These are phyloP conservation scores for Xanthorhoe designata DNA, from an alignment of 2,888 invertebrate species.

Conservation along the genomic window DNA sequence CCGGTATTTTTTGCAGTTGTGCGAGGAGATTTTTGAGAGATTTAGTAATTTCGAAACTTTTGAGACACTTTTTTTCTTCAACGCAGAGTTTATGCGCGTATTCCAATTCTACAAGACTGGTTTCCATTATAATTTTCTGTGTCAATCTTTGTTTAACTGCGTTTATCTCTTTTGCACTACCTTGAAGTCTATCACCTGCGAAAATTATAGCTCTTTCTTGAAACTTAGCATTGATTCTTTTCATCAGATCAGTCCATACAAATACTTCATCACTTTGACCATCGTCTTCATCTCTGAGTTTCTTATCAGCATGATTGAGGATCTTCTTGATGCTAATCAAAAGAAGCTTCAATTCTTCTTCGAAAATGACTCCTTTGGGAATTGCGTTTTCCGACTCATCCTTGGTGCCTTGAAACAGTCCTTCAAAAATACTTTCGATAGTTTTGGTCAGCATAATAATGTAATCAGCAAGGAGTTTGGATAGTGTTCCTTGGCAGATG, in stretches of 20 bases:
- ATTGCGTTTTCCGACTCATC: conserved; percentile 30
- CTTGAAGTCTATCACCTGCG: conserved; percentile 49
- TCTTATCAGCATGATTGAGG: conserved; percentile 50
- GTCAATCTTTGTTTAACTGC: conserved; percentile 51
- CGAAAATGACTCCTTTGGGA: conserved; percentile 44
- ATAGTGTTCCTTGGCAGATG: conserved; percentile 55
- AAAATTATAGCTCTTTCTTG: conserved; percentile 56
- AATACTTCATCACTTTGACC: conserved; percentile 40
- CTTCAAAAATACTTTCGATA: conserved; percentile 54
- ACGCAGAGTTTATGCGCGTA: conserved; percentile 60
- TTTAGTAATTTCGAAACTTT: conserved; percentile 40
- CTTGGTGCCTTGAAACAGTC: conserved; percentile 46
- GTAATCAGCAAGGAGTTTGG: conserved; percentile 61
- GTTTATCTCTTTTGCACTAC: conserved; percentile 39
- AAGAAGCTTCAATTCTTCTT: conserved; percentile 51
- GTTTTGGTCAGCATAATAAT: conserved; percentile 55
- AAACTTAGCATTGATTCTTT: conserved; percentile 63
- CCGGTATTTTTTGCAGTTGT: conserved; percentile 24
- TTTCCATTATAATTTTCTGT: conserved; percentile 57
- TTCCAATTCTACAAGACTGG: conserved; percentile 58
- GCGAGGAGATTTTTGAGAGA: conserved; percentile 24
- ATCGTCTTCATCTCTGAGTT: conserved; percentile 47
- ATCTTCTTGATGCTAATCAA: conserved; percentile 54
- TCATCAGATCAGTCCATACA: conserved; percentile 62
- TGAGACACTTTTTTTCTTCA: conserved; percentile 58